Conservation (phyloP, 2,113 vertebrate genomes). For the Cricetomys ansorgei region DNA sequence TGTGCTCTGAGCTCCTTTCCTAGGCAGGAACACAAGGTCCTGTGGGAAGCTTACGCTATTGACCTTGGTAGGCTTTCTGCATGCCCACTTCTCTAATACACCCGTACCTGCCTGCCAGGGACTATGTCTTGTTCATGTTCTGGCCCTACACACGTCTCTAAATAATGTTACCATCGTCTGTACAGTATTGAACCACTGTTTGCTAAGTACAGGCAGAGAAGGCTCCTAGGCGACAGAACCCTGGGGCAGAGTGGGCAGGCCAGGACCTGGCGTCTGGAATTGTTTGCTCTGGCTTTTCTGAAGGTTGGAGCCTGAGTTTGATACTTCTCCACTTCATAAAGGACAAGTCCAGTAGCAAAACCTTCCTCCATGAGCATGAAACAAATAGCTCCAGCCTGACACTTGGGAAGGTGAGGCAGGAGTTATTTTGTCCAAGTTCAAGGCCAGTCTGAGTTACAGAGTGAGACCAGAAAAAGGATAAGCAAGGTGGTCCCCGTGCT, state of each 20-base stretch:
- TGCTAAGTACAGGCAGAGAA: background rate
- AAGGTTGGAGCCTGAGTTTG: background rate
- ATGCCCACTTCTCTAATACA: background rate
- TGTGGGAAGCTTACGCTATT: background rate
- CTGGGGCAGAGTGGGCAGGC: background rate
- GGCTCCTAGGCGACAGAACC: background rate
- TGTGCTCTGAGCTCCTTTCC: background rate
- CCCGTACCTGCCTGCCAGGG: background rate
- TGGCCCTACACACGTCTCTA: background rate
- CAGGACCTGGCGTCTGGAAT: background rate
- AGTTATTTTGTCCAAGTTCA: background rate
- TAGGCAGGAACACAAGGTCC: background rate
- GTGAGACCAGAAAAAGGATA: background rate
- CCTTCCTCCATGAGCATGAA: fast-evolving
- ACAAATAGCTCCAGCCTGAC: background rate
- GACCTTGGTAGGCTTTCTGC: background rate
- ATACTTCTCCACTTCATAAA: background rate
- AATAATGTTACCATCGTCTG: background rate
- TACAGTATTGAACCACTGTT: background rate
- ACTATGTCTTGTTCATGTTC: background rate
- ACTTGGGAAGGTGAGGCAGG: background rate
- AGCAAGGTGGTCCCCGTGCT: background rate
- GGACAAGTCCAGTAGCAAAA: background rate
- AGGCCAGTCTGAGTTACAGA: background rate
- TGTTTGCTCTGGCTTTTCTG: background rate